Conservation (phyloP, 2,113 vertebrate species). For the Charadrius vociferus region DNA sequence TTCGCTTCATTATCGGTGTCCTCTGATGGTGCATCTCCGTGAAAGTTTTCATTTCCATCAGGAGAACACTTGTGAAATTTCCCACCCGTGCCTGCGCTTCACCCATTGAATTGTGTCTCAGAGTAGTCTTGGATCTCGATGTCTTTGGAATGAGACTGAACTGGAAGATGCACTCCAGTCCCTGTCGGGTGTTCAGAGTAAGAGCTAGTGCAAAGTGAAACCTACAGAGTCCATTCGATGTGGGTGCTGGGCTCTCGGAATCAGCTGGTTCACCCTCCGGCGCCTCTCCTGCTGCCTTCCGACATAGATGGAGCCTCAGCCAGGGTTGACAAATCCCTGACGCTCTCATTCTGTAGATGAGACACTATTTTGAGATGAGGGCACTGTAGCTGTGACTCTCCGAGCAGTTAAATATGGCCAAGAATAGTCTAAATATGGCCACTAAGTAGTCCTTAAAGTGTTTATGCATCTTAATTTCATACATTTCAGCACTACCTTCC, state of each 20-base stretch:
- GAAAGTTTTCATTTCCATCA: not conserved
- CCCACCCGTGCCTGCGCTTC: not conserved
- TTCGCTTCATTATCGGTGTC: fast-evolving
- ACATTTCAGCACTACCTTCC: fast-evolving
- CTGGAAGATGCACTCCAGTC: not conserved
- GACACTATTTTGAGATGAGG: too few relatives aligned
- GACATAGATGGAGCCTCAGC: fast-evolving
- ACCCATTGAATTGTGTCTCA: not conserved
- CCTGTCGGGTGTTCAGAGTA: not conserved
- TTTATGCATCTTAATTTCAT: not conserved
- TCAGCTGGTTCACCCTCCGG: fast-evolving
- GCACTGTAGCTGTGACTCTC: not conserved
- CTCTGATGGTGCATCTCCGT: fast-evolving
- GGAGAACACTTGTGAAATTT: not conserved
- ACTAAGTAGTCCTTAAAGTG: not conserved
- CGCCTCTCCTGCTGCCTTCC: not conserved
- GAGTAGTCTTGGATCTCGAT: fast-evolving
- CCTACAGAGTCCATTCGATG: fast-evolving
- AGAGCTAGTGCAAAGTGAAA: not conserved
- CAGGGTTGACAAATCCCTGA: fast-evolving
- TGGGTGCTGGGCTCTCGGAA: not conserved
- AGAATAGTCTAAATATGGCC: not conserved
- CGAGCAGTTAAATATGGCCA: not conserved
- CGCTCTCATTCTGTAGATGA: too few relatives aligned
- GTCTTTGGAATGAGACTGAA: not conserved